Conservation (phyloP, 2,888 invertebrate genomes). For the Cerceris ruficornis region DNA sequence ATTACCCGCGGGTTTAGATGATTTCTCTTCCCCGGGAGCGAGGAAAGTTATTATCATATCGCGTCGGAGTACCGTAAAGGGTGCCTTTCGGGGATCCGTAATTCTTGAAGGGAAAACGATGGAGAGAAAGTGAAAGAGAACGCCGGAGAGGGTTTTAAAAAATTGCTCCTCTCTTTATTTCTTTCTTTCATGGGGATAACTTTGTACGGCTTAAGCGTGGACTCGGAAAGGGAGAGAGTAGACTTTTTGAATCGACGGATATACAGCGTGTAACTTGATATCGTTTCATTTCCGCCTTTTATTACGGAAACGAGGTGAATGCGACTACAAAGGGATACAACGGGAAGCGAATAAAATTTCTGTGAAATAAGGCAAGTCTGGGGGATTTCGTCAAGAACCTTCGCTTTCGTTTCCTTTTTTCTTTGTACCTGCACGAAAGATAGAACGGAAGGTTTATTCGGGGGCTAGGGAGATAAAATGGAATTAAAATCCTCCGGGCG, state of each 20-base stretch:
- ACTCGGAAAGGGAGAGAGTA: no score
- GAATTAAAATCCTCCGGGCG: slow-evolving; percentile 43
- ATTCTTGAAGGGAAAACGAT: background rate
- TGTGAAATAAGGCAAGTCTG: slow-evolving; percentile 33
- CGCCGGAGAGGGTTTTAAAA: background rate
- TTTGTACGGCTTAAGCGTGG: no score
- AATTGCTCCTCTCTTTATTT: background rate
- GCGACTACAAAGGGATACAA: background rate
- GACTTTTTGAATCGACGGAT: no score
- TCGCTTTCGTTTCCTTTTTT: no score
- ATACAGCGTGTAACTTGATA: no score
- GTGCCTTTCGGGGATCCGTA: slow-evolving; percentile 17
- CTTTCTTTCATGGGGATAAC: no score
- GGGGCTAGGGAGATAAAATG: slow-evolving; percentile 27
- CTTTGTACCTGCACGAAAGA: background rate
- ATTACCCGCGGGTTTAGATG: slow-evolving; percentile 23
- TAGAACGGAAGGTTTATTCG: slow-evolving; percentile 17
- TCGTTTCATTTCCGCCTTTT: background rate
- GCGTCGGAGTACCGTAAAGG: slow-evolving; percentile 30
- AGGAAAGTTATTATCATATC: slow-evolving; percentile 53
- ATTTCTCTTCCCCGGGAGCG: slow-evolving; percentile 19
- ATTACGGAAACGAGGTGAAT: slow-evolving; percentile 6
- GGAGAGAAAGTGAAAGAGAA: background rate
- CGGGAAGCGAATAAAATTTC: slow-evolving; percentile 18
- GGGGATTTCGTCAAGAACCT: slow-evolving; percentile 18